Base-by-base conservation (phyloP, 2,113 vertebrate species). In the Oxyruncus cristatus region DNA sequence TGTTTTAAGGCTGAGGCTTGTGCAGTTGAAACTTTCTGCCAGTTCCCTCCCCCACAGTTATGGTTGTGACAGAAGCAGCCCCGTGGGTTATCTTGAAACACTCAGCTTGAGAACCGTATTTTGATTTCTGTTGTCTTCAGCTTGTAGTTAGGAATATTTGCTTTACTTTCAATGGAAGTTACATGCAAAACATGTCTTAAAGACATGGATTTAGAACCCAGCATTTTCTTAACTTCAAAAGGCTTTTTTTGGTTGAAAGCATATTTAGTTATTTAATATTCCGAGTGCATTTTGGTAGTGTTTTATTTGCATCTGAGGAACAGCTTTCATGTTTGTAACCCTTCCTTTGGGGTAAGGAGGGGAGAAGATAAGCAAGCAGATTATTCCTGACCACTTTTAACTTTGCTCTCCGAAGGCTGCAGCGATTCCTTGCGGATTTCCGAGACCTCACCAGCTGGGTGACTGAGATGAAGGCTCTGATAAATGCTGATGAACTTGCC, bases 391-490 rank as follows among this genome's bases (percentile, higher is more conserved):
- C 28, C 6, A 6, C 42, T 33, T 72, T 78, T 6, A 76, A 17
- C 35, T 46, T 53, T 37, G 55, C 58, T 88, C 89, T 90, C 76
- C 21, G 33, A 82, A 99, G 99, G 93, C 97, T 99, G 70, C 99
- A 99, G 95, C 99, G 99, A 35, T 99, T 99, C 95, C 99, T 99
- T 2, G 99, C 99, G 0, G 99, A 99, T 97, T 99, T 99, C 95
- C 98, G 99, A 42, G 99, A 99, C 97, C 98, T 99, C 88, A 99
- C 99, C 59, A 99, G 99, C 98, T 99, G 99, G 99, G 99, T 99
- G 88, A 99, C 99, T 0, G 99, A 99, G 97, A 99, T 99, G 99
- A 99, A 99, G 96, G 99, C 99, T 74, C 98, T 99, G 79, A 99
- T 99, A 93, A 99, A 99, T 37, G 99, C 99, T 20, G 99, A 99